Evolutionary conservation across 1,140 invertebrate genomes (phyloP), one percentile per base, ranked within the genome.

Genomic region (Agraylea sexmaculata): DNA sequence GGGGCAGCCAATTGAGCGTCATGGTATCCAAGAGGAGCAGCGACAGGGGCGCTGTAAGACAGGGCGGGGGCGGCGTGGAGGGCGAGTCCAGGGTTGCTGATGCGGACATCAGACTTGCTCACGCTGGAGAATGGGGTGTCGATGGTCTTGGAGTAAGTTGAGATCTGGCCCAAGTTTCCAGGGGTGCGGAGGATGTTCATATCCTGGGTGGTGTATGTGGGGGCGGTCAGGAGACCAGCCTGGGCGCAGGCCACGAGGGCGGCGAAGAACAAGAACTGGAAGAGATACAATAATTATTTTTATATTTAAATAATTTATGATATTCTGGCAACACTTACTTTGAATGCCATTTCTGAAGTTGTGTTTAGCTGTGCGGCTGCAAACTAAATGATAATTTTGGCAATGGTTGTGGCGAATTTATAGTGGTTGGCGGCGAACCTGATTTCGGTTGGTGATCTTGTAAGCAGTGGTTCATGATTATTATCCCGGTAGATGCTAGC

Each of bases 101-200:
- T 69, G 17, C 75, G 64, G 6, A 76, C 64, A 45, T 77, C 74
- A 12, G 71, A 57, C 49, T 74, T 75, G 47, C 72, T 69, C 18
- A 73, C 72, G 51, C 71, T 77, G 12, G 75, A 78, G 62, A 72
- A 81, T 4, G 78, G 75, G 2, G 76, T 78, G 45, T 75, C 70
- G 30, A 79, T 68, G 20, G 71, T 68, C 47, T 77, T 78, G 0
- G 66, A 66, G 47, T 75, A 73, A n/a, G 72, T 74, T 1, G 75
- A 74, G 17, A 78, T 63, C 53, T 67, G 64, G 12, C 72, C 73
- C 20, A 78, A 55, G 52, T 79, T 79, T 38, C 72, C 77, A 0
- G 64, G 66, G 42, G 69, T 73, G 16, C 75, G 58, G 10, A 74
- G 53, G 21, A 73, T 75, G 53, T 80, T 78, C 25, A 70, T 68